Conservation (phyloP, 1,140 invertebrate species). For the Drosophila ficusphila region DNA sequence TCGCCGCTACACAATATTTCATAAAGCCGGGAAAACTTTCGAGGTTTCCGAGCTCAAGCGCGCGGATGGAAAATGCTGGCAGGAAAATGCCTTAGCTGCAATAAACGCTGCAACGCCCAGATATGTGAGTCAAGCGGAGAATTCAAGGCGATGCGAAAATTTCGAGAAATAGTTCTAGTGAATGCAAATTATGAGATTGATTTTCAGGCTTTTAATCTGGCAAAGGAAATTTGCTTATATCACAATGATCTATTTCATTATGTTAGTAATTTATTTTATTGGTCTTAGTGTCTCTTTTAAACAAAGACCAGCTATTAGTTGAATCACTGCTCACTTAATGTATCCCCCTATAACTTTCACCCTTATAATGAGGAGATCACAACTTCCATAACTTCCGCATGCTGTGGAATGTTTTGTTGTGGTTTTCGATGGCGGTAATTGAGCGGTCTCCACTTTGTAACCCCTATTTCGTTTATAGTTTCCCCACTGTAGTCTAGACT, state of each 20-base stretch:
- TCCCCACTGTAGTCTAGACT: slow-evolving; percentile 17
- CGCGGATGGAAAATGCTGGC: neutral
- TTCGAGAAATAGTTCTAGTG: neutral
- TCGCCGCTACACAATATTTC: slow-evolving; percentile 29
- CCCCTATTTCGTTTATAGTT: slow-evolving; percentile 7
- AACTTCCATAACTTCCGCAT: slow-evolving; percentile 31
- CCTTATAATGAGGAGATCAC: slow-evolving; percentile 18
- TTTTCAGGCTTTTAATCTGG: neutral
- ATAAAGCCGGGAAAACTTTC: slow-evolving; percentile 29
- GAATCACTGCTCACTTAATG: neutral
- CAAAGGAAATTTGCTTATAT: no score
- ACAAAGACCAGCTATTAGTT: neutral
- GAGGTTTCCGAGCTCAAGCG: slow-evolving; percentile 2
- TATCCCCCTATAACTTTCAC: slow-evolving; percentile 1
- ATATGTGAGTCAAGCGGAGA: slow-evolving; percentile 6
- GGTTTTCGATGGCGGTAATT: slow-evolving; percentile 24
- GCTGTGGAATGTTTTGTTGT: slow-evolving; percentile 16
- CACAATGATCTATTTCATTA: neutral
- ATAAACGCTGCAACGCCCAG: slow-evolving; percentile 21
- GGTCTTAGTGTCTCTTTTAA: no score
- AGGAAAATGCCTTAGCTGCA: slow-evolving; percentile 29
- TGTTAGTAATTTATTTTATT: neutral
- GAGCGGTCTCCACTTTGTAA: slow-evolving; percentile 8
- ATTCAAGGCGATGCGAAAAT: slow-evolving; percentile 10
- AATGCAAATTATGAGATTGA: neutral